Base-by-base conservation (phyloP, 2,888 invertebrate species). In the Brachyptera putata region DNA sequence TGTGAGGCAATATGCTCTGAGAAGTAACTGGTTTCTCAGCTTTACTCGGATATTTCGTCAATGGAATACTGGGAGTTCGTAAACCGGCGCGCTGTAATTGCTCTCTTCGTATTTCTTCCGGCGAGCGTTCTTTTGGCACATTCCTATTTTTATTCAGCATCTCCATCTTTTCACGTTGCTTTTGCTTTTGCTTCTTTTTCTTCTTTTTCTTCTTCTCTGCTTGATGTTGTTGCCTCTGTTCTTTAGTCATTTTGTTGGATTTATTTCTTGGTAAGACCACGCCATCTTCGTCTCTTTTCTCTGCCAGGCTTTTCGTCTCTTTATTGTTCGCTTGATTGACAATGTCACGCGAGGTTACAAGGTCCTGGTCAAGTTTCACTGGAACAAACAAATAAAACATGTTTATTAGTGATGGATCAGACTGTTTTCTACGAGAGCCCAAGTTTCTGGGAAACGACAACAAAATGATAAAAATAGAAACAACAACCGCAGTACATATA, bases 191-290 rank as follows among this genome's bases (percentile, higher is more conserved):
- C 60, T 58, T 58, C 58, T 62, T 58, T 56, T 58, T 59, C 62
- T 62, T 59, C 57, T 62, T 62, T 25, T 60, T 60, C 34, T 57
- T 37, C 53, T 62, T 60, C 26, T 60, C 59, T 26, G 56, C 46
- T 49, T 58, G 57, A 30, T 57, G 50, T n/a, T 57, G 26, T 26
- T 58, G 53, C 1, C 53, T 49, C 9, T 53, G 46, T 18, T 56
- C 49, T 39, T 55, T 58, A 30, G 41, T 53, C 37, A 39, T 39
- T 18, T 58, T 58, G 30, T 39, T 53, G 41, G 49, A 18, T 16
- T 43, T 50, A 39, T 46, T 57, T 55, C 26, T 39, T 24, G 39
- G 18, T 39, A 26, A 14, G 53, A n/a, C n/a, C n/a, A 34, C 37
- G 43, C 37, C 18, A 41, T 57, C 41, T 7, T 41, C 43, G 5